phyloP scores from a whole-genome alignment of 1,140 invertebrate genomes.

The Asbolus verrucosus region DNA sequence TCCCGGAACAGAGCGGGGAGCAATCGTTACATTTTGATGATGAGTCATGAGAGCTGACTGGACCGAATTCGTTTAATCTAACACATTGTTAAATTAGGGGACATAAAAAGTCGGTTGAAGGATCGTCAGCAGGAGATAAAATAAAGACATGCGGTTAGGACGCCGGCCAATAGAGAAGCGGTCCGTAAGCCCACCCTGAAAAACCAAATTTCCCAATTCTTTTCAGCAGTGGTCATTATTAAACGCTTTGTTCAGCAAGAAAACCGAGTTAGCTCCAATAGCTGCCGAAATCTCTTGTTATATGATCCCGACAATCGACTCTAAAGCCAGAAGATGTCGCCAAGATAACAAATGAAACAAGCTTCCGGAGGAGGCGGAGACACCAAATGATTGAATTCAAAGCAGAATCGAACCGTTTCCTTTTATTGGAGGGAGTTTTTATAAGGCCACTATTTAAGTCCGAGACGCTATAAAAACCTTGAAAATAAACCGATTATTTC shows the following conservation, averaged over 20 bases:
- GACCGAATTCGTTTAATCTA: conserved; percentile 27
- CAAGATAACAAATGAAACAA: conserved; percentile 53
- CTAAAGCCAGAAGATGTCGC: conserved; percentile 51
- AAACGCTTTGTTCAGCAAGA: conserved; percentile 63
- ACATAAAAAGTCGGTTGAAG: conserved; percentile 36
- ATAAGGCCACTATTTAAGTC: conserved; percentile 27
- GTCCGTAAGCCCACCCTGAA: conserved; percentile 46
- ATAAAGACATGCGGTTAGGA: conserved; percentile 45
- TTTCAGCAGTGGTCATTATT: conserved; percentile 60
- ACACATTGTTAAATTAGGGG: conserved; percentile 30
- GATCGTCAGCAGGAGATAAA: conserved; percentile 42
- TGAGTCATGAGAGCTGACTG: too few species aligned
- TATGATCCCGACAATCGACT: conserved; percentile 56
- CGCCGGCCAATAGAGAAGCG: conserved; percentile 44
- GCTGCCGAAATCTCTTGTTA: conserved; percentile 61
- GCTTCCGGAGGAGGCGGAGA: conserved; percentile 49
- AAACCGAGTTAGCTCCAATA: conserved; percentile 59
- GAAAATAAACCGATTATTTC: conserved; percentile 5
- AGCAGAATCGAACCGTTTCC: conserved; percentile 43
- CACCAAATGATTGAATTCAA: conserved; percentile 52
- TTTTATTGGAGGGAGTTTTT: conserved; percentile 36
- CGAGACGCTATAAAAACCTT: conserved; percentile 1
- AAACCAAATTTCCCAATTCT: conserved; percentile 54
- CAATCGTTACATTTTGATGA: conserved; percentile 15
- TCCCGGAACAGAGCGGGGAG: background rate